Evolutionary conservation across 2,113 vertebrate species (phyloP).

Genomic region (Pygoscelis adeliae): DNA sequence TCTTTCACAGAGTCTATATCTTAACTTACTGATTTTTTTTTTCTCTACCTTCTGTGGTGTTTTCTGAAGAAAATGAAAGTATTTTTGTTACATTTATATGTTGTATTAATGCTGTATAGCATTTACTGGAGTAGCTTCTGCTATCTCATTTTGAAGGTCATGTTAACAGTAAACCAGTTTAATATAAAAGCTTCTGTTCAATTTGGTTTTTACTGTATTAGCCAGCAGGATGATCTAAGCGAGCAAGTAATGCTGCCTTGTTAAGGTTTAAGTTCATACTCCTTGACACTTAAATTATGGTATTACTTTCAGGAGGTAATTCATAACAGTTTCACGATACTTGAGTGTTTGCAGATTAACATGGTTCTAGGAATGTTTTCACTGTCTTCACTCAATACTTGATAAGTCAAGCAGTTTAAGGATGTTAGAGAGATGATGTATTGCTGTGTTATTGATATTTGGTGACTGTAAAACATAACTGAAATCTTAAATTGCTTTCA

Average conservation of each 20-base stretch:
- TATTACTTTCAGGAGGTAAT: constrained; percentile 42
- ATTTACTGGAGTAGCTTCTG: constrained; percentile 18
- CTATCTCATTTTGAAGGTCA: neutral
- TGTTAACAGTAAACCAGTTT: neutral
- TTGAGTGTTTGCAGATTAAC: constrained; percentile 21
- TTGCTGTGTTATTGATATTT: neutral
- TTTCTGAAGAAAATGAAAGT: neutral
- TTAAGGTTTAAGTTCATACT: constrained; percentile 29
- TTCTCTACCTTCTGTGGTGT: neutral
- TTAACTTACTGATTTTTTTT: neutral
- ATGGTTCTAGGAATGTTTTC: constrained; percentile 1
- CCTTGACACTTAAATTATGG: neutral
- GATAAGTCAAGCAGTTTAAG: neutral
- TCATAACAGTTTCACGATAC: constrained; percentile 20
- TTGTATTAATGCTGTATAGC: constrained; percentile 7
- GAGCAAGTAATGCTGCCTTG: constrained; percentile 40
- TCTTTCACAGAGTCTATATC: neutral
- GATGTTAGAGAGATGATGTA: neutral
- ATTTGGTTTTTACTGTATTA: constrained; percentile 31
- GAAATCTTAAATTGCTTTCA: neutral
- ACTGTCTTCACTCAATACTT: neutral
- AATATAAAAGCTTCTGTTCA: neutral
- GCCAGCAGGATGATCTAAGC: neutral
- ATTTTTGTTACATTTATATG: neutral
- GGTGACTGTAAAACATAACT: neutral